Percentiles rank a stretch among this genome's conserved stretches.
These are phyloP conservation scores for Psittacula echo DNA, from an alignment of 2,797 vertebrate genomes.

Conservation along the genomic window DNA sequence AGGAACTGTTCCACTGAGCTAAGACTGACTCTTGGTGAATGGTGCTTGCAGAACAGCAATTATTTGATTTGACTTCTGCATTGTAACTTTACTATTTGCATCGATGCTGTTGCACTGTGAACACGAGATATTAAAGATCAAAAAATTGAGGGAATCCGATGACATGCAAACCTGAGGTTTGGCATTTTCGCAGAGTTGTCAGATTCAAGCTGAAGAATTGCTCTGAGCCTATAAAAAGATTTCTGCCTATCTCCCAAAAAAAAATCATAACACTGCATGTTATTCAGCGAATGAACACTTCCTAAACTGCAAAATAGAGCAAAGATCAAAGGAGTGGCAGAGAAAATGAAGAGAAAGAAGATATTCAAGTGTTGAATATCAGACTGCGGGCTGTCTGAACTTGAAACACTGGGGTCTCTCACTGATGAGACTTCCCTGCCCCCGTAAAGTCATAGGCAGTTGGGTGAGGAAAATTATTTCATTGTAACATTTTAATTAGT, in stretches of 20 bases:
- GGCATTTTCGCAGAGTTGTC: not conserved
- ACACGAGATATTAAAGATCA: not conserved
- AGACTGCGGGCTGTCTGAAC: not conserved
- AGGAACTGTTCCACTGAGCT: not conserved
- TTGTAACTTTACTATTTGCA: not conserved
- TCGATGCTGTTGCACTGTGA: not conserved
- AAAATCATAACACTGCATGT: not conserved
- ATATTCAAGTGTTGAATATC: not conserved
- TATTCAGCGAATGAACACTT: conserved; percentile 9
- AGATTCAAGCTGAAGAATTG: not conserved
- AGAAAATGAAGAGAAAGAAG: not conserved
- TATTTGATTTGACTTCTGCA: not conserved
- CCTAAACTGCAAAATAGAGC: not conserved
- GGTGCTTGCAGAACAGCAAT: not conserved
- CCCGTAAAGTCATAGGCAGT: not conserved
- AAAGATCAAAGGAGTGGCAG: conserved; percentile 32
- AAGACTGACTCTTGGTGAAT: not conserved
- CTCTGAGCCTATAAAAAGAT: not conserved
- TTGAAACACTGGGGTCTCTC: not conserved
- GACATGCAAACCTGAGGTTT: not conserved
- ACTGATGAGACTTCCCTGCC: not conserved
- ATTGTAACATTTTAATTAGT: conserved; percentile 36
- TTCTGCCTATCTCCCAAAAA: not conserved
- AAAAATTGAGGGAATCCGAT: not conserved
- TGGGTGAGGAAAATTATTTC: conserved; percentile 2